Evolutionary conservation across 2,797 vertebrate genomes (phyloP), one percentile per base, ranked within the genome.

Genomic region (Necrosyrtes monachus): DNA sequence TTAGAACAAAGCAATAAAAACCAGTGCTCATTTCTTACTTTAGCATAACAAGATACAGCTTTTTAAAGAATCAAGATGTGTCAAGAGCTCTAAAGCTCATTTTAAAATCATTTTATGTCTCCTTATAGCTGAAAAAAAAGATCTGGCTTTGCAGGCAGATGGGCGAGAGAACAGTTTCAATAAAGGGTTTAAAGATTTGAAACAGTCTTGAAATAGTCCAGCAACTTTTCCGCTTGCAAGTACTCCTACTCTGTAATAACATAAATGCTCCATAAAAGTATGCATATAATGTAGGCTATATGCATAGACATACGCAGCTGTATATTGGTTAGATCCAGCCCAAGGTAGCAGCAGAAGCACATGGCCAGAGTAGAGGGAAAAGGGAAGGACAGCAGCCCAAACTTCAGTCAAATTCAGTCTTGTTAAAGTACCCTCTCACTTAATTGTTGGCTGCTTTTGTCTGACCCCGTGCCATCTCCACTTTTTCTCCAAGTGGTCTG

Each of bases 181-280:
- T 43, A 59, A 77, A 90, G 19, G 7, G 10, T 53, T 82, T 76
- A 85, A 82, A 93, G 24, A 72, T 68, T 72, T 90, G 50, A 92
- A 93, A 30, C 31, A 18, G 79, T 68, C 82, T 92, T 82, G 70
- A 82, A 93, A 70, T 69, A 94, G 77, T 76, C 63, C 80, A 84
- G 41, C 50, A 81, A 31, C 51, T 85, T 93, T 64, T 60, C 45
- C 3, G 4, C 33, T 81, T 92, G 41, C 73, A 65, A 53, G 20
- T 73, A 39, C n/a, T 82, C 67, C 62, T 85, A 19, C 70, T 87
- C 24, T 35, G 27, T 56, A 59, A 59, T 15, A 43, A 27, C 12
- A 41, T 13, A 78, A 87, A 33, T 41, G 65, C 15, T 81, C 43
- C 31, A 4, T 33, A 8, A 17, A 53, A 7, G 8, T 27, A 35